Conservation (phyloP, 2,888 invertebrate species). For the Scaptomyza flava region DNA sequence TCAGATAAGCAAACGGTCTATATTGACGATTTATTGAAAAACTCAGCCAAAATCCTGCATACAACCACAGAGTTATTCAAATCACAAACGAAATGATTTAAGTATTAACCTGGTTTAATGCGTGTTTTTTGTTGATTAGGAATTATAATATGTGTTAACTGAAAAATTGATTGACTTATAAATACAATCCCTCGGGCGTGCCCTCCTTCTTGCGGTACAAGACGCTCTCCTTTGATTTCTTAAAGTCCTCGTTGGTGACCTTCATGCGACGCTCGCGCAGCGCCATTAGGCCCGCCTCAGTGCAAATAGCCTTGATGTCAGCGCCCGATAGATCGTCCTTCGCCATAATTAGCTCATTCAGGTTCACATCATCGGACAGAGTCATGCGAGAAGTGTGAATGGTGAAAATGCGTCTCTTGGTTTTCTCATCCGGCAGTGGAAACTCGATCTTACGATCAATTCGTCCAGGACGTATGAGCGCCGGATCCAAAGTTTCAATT, state of each 20-base stretch:
- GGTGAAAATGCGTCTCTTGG: slow-evolving; percentile 97
- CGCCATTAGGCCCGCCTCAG: slow-evolving; percentile 99
- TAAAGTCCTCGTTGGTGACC: slow-evolving; percentile 99
- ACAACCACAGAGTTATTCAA: slow-evolving; percentile 61
- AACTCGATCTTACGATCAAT: slow-evolving; percentile 99
- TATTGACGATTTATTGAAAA: slow-evolving; percentile 49
- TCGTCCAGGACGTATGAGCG: slow-evolving; percentile 98
- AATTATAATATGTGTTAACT: slow-evolving; percentile 68
- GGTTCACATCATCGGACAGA: slow-evolving; percentile 96
- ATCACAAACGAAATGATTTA: slow-evolving; percentile 36
- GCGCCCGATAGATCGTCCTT: slow-evolving; percentile 99
- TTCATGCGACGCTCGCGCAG: slow-evolving; percentile 99
- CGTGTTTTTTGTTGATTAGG: slow-evolving; percentile 48
- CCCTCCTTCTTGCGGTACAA: slow-evolving; percentile 99
- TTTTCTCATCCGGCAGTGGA: slow-evolving; percentile 99
- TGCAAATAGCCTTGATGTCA: slow-evolving; percentile 99
- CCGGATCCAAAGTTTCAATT: slow-evolving; percentile 99
- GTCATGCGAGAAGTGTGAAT: slow-evolving; percentile 99
- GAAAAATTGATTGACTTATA: slow-evolving; percentile 87
- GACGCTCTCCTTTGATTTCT: slow-evolving; percentile 99
- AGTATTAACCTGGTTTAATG: slow-evolving; percentile 67
- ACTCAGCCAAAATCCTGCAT: slow-evolving; percentile 51
- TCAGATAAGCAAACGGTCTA: slow-evolving; percentile 64
- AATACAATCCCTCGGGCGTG: slow-evolving; percentile 98
- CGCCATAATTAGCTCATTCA: slow-evolving; percentile 98